Base-by-base conservation (phyloP, 2,113 vertebrate genomes). In the Charadrius vociferus region DNA sequence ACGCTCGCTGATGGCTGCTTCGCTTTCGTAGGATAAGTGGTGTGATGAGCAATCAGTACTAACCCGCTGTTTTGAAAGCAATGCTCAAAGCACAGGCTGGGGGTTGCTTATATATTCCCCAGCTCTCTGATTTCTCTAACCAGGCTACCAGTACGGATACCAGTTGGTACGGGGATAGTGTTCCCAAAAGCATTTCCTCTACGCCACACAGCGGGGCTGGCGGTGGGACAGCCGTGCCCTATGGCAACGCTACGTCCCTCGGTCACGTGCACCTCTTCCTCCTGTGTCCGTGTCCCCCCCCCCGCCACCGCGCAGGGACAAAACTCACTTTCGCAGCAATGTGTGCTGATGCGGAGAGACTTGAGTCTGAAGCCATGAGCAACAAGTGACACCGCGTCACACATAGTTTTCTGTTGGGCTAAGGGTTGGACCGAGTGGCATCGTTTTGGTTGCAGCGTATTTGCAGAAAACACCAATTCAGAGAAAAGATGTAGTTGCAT, bases 221-320 rank as follows among this genome's bases (percentile, higher is more conserved):
- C 55, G 37, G 41, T 41, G 65, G 55, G 37, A 53, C 27, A 73
- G 73, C 50, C 0, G 0, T 62, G 58, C 43, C 66, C 36, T 17
- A 49, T 29, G 52, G 36, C 61, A 55, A 7, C 14, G 12, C 45
- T 23, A 13, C 0, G 0, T 37, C 29, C 45, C 55, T 86, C 4
- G 1, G 39, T 0, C 7, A 2, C 2, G 2, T 1, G 1, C 32
- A 8, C 11, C 43, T 53, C 36, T 37, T 65, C 53, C 53, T 65
- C 36, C 73, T 41, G 16, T 41, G 16, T 19, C 12, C 26, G n/a
- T n/a, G n/a, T n/a, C 45, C 12, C 21, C 37, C 6, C 7, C 39
- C 12, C 21, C 2, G 1, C 21, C 37, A 37, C 86, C 39, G 18
- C 0, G 1, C 47, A 24, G 86, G 32, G 62, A 15, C 19, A 59